phyloP scores from a whole-genome alignment of 2,113 vertebrate species.

The Elaphurus davidianus region DNA sequence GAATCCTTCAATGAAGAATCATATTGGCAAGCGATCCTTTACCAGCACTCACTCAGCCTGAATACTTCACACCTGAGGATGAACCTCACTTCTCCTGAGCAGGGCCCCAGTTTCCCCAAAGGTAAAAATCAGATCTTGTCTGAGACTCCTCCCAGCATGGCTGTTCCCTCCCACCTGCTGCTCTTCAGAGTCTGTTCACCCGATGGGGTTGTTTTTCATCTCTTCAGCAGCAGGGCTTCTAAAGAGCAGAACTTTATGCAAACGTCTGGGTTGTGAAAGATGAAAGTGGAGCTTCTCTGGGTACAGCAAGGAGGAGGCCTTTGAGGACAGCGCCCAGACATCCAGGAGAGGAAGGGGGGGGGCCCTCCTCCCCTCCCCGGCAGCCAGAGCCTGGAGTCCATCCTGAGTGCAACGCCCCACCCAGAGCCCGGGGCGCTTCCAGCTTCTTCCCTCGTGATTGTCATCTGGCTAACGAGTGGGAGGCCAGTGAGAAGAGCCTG shows the following conservation, averaged over 20 bases:
- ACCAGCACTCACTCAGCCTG: neutral
- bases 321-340: neutral
- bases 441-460: neutral
- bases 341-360: fast-evolving
- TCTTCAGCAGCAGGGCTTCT: neutral
- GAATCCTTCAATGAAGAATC: neutral
- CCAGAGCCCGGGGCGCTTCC: neutral
- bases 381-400: neutral
- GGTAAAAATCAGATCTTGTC: neutral
- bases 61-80: neutral
- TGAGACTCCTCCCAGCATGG: neutral
- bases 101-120: neutral
- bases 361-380: neutral
- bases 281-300: neutral
- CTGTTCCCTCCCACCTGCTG: neutral
- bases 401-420: neutral
- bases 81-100: neutral
- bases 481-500: neutral
- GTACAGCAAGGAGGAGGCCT: neutral
- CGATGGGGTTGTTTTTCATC: neutral
- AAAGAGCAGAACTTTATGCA: neutral
- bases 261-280: neutral
- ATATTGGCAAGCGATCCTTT: neutral
- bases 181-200: neutral
- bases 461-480: neutral